Evolutionary conservation across 2,888 invertebrate genomes (phyloP), one percentile per base, ranked within the genome.

Genomic region (Agonopterix subpropinquella): DNA sequence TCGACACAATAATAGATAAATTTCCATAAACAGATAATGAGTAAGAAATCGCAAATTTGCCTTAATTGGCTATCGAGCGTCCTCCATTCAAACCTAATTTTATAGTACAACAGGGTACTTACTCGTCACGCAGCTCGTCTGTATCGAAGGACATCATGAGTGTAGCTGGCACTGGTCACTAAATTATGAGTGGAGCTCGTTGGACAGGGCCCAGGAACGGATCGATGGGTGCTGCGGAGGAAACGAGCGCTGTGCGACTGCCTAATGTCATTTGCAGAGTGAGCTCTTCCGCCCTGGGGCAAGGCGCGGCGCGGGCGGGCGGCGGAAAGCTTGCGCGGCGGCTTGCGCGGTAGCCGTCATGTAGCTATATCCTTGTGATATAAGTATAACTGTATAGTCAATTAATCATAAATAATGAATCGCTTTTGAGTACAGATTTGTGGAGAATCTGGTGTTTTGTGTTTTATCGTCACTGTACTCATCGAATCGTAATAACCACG

Each of bases 81-180:
- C n/a, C 41, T 41, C 41, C 5, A 9, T 41, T 11, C n/a, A 41
- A 28, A 28, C 28, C 28, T 35, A 44, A 11, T 11, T 44, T 28
- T 1, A 28, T 28, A 28, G 28, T 28, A 28, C 1, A 28, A 45
- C 36, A 36, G 36, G 5, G 46, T 81, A 92, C 93, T 93, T 80
- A 93, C 93, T 93, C 93, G 68, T 93, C 93, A 53, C 90, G 84
- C 57, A 92, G 91, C 68, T 93, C 93, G 62, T 93, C 93, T 55
- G 91, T 91, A 61, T 89, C 89, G 67, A 92, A 86, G 55, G 92
- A 92, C 90, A 90, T 90, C 49, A 57, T 73, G 58, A 57, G 46
- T 57, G 54, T 64, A 66, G 28, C 67, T 62, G 63, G 62, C 72
- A 77, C 79, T 28, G 63, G 64, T 69, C 68, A 46, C 45, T 45